Base-by-base conservation (phyloP, 2,888 invertebrate species). In the Heliconius charithonia region DNA sequence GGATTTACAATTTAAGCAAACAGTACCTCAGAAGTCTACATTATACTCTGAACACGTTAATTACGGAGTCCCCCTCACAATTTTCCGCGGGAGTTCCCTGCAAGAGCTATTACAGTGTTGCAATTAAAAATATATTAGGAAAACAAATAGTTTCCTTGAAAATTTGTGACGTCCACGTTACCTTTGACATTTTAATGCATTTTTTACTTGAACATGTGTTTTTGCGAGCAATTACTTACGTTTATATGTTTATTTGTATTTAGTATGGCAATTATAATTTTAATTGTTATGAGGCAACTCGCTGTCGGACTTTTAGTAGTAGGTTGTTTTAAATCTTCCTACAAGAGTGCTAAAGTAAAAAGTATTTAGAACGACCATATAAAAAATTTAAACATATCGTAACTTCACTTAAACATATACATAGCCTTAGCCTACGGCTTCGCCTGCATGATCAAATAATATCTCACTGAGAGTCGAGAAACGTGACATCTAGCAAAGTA, bases 121-220 rank as follows among this genome's bases (percentile, higher is more conserved):
- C 82, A 82, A 82, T 83, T 82, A 82, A 80, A 83, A 79, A 81
- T 72, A 79, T 80, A 81, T 80, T 76, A 82, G 77, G 80, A 79
- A 80, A 79, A 76, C 73, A 81, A 80, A 78, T 67, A 75, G 75
- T 75, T 79, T 45, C 13, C 73, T 66, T 29, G 62, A 78, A 41
- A 67, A 76, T 78, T 59, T 70, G 66, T 59, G 71, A 32, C 56
- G 13, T 72, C 13, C 56, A 56, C 45, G 29, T 56, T 71, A 51
- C 4, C 29, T 71, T 71, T 29, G 29, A 56, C 25, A 16, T 51
- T 80, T 75, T 75, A 75, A 75, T 75, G 71, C 37, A 65, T 67
- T 72, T 75, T 72, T 75, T 63, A 45, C 27, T 37, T 67, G 0
- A 27, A 67, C 13, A 12, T 67, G 32, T 67, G 12, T 67, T 22